Percentiles rank a stretch among this genome's conserved stretches.
phyloP scores from a whole-genome alignment of 1,140 invertebrate species.

The Melitaea cinxia region DNA sequence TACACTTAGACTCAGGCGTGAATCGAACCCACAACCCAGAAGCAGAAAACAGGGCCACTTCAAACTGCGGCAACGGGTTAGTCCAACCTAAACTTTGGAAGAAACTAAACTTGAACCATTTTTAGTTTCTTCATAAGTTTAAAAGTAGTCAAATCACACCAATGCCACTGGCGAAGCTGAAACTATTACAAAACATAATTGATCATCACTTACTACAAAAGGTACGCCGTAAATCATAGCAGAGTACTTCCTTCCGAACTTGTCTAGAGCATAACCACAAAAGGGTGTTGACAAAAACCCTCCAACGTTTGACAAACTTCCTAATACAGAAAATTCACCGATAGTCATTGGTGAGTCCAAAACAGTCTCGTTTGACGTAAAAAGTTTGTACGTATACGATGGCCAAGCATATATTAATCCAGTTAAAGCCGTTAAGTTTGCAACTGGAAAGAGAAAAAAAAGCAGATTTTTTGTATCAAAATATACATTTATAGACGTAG shows the following conservation, averaged over 20 bases:
- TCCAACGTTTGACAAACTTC: conserved; percentile 63
- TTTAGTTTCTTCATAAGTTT: too few relatives aligned
- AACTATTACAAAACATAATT: neutral
- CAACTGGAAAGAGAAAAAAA: conserved; percentile 52
- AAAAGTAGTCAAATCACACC: too few relatives aligned
- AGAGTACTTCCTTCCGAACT: conserved; percentile 59
- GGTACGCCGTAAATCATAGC: conserved; percentile 65
- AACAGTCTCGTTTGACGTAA: conserved; percentile 56
- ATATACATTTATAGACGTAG: too few relatives aligned
- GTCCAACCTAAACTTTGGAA: too few relatives aligned
- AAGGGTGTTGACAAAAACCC: conserved; percentile 56
- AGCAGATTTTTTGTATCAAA: too few relatives aligned
- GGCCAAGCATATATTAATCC: conserved; percentile 69
- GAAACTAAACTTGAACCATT: too few relatives aligned
- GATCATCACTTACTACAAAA: conserved; percentile 52
- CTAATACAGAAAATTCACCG: conserved; percentile 53
- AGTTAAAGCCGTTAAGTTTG: conserved; percentile 48
- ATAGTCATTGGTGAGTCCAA: conserved; percentile 53
- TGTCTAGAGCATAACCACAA: conserved; percentile 54
- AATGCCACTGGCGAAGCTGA: too few relatives aligned
- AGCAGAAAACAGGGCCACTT: too few relatives aligned
- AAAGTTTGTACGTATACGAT: conserved; percentile 59
- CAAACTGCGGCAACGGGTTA: too few relatives aligned
- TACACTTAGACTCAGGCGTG: too few relatives aligned
- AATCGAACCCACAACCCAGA: too few relatives aligned